Percentiles rank a stretch among this genome's conserved stretches.
These are phyloP conservation scores for Stictocephala bisonia DNA, from an alignment of 2,888 invertebrate species.

Conservation along the genomic window DNA sequence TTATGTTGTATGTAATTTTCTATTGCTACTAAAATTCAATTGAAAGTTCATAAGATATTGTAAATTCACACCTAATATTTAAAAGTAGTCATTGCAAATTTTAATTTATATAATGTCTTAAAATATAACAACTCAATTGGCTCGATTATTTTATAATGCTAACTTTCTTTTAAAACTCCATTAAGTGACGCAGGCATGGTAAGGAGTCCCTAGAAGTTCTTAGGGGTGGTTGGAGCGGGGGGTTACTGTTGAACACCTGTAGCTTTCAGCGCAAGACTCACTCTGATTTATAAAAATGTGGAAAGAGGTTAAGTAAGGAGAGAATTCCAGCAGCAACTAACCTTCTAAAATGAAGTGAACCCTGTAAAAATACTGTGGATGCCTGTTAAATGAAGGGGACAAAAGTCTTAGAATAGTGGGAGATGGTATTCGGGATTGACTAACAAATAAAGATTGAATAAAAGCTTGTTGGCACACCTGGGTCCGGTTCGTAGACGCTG, in stretches of 20 bases:
- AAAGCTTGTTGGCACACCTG: constrained; percentile 33
- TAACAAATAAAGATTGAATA: constrained; percentile 42
- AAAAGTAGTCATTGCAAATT: too few species aligned
- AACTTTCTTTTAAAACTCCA: too few species aligned
- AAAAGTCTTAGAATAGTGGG: background rate
- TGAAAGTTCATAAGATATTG: too few species aligned
- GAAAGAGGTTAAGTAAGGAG: constrained; percentile 1
- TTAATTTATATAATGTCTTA: too few species aligned
- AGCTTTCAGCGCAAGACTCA: constrained; percentile 28
- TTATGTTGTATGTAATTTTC: too few species aligned
- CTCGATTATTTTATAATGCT: too few species aligned
- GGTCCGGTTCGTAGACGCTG: background rate
- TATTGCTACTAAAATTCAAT: too few species aligned
- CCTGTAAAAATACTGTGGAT: background rate
- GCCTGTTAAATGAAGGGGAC: background rate
- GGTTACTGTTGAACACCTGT: constrained; percentile 25
- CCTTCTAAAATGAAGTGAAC: background rate
- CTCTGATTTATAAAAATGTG: constrained; percentile 34
- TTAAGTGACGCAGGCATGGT: too few species aligned
- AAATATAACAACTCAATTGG: too few species aligned
- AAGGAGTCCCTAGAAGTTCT: too few species aligned
- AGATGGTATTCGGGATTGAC: constrained; percentile 20
- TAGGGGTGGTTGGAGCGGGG: too few species aligned
- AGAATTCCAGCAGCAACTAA: background rate
- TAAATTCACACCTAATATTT: too few species aligned